phyloP scores from a whole-genome alignment of 2,797 vertebrate genomes.

The Sebastes variabilis region DNA sequence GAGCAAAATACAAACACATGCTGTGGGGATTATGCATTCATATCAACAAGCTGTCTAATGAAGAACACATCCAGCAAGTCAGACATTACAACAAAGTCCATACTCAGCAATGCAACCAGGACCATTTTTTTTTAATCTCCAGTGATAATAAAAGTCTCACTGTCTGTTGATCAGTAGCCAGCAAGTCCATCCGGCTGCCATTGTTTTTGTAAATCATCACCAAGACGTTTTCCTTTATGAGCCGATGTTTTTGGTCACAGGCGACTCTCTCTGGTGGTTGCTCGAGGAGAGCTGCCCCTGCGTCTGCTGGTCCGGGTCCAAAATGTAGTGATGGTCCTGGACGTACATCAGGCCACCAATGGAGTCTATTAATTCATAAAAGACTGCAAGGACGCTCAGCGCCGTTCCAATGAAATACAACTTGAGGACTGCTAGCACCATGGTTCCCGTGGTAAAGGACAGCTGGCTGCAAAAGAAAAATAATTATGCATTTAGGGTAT shows the following conservation, averaged over 20 bases:
- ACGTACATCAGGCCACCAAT: constrained; percentile 76
- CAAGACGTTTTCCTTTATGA: not conserved
- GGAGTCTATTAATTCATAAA: constrained; percentile 68
- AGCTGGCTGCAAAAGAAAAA: not conserved
- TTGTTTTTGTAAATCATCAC: not conserved
- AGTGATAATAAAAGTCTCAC: not conserved
- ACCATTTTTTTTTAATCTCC: not conserved
- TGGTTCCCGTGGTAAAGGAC: not conserved
- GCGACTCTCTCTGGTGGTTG: not conserved
- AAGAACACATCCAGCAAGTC: not conserved
- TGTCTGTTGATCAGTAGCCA: not conserved
- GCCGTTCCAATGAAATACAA: constrained; percentile 67
- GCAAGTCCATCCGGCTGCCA: not conserved
- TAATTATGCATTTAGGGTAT: not conserved
- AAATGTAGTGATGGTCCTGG: constrained; percentile 37
- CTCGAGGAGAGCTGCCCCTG: not conserved
- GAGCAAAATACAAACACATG: not conserved
- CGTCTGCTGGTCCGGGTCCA: constrained; percentile 1
- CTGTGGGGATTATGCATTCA: too few relatives aligned
- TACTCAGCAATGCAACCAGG: not conserved
- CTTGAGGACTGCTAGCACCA: constrained; percentile 59
- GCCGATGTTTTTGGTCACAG: constrained; percentile 23
- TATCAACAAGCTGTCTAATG: not conserved
- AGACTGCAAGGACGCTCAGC: constrained; percentile 47
- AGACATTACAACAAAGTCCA: not conserved